Evolutionary conservation across 1,140 invertebrate genomes (phyloP).

Genomic region (Rhizoglyphus robini): DNA sequence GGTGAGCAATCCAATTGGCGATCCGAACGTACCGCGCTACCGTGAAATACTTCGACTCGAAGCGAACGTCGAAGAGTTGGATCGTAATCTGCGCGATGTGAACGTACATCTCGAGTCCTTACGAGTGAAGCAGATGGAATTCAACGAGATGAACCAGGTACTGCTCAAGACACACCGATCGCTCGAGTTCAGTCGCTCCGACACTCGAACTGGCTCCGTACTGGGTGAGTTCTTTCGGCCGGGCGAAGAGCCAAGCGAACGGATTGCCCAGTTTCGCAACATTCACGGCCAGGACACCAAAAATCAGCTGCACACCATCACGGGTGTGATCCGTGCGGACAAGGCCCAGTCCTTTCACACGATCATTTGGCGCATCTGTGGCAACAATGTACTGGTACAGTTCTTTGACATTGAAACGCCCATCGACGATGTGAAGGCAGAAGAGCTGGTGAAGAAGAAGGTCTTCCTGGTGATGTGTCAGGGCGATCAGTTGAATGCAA

Average conservation of each 20-base stretch:
- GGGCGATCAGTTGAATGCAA: constrained; percentile 87
- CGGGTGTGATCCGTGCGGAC: constrained; percentile 26
- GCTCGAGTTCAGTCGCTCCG: not conserved
- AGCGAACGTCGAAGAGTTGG: constrained; percentile 79
- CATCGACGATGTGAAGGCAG: constrained; percentile 17
- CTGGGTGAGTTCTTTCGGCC: not conserved
- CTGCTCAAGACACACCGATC: constrained; percentile 67
- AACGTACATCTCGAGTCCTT: constrained; percentile 84
- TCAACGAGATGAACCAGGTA: constrained; percentile 82
- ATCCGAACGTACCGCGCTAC: constrained; percentile 37
- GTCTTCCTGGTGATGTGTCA: constrained; percentile 40
- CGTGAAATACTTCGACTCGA: constrained; percentile 41
- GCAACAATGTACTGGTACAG: constrained; percentile 29
- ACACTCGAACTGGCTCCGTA: not conserved
- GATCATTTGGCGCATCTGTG: constrained; percentile 30
- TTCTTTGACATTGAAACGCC: constrained; percentile 26
- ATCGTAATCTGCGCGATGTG: constrained; percentile 78
- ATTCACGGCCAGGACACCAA: not conserved
- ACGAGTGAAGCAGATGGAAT: constrained; percentile 80
- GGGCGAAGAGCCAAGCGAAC: not conserved
- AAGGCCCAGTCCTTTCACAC: constrained; percentile 28
- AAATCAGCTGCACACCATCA: constrained; percentile 23
- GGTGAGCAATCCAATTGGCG: constrained; percentile 48
- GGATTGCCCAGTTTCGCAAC: not conserved
- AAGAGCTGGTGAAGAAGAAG: constrained; percentile 13